Evolutionary conservation across 2,797 vertebrate genomes (phyloP), one percentile per base, ranked within the genome.

Genomic region (Catamblyrhynchus diadema): DNA sequence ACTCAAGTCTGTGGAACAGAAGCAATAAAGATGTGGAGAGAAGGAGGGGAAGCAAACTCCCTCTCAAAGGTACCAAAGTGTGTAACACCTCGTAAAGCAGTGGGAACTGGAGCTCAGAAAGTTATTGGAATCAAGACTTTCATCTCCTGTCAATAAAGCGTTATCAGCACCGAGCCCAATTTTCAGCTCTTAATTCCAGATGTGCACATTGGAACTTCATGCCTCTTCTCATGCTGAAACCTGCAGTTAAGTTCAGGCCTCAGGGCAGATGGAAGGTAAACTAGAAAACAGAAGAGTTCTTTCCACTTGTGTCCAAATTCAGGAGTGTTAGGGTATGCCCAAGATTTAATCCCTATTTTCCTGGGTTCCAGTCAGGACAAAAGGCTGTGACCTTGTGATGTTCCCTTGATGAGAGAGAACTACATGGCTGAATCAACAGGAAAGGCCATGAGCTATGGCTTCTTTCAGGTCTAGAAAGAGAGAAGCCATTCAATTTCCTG

Each of bases 71-170:
- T 95, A 94, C 91, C 81, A 77, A 96, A 97, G 95, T 96, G 94
- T 88, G 71, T 96, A 95, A 80, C 97, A 97, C 97, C 97, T 98
- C 96, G 1, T 97, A 98, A 98, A 98, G 91, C 93, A 96, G 90
- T 39, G 94, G 66, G 70, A 95, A 94, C 94, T 72, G 82, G 94
- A 93, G 94, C 62, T 85, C 50, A 8, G 92, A 95, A 95, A 96
- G 95, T 96, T 90, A 91, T 95, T 93, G 95, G 91, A 95, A 70
- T 80, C 73, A 77, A 89, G 95, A 95, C 97, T 97, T 97, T 97
- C 97, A 97, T 98, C 96, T 98, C 97, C 95, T 95, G 96, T 97
- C 97, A 97, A 95, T 97, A 97, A 97, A 97, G 95, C 60, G 50
- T 96, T 96, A 97, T 97, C 92, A 89, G 95, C 95, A 77, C 96